phyloP scores from a whole-genome alignment of 2,113 vertebrate genomes.

The Scophthalmus maximus region DNA sequence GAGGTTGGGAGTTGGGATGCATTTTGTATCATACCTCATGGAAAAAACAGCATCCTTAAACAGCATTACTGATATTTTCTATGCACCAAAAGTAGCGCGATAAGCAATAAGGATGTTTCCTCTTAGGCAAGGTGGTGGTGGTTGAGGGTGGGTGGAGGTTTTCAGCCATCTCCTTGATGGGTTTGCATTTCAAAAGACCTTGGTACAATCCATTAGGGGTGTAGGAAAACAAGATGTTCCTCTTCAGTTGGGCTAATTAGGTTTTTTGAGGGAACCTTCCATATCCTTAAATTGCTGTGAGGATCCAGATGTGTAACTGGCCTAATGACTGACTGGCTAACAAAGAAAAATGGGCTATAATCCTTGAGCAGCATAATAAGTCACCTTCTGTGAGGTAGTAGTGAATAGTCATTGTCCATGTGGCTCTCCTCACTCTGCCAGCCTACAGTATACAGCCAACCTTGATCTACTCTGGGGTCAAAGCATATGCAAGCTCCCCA shows the following conservation, averaged over 20 bases:
- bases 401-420: constrained; percentile 57
- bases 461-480: constrained; percentile 53
- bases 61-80: no score
- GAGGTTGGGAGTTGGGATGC: no score
- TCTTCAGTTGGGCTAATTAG: constrained; percentile 81
- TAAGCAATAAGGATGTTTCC: constrained; percentile 34
- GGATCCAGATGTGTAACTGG: constrained; percentile 85
- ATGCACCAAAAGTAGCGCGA: constrained; percentile 18
- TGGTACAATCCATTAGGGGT: constrained; percentile 81
- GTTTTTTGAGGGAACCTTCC: constrained; percentile 73
- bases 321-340: constrained; percentile 85
- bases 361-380: constrained; percentile 74
- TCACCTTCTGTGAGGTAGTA: constrained; percentile 70
- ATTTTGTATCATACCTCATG: background rate
- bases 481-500: constrained; percentile 53
- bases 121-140: constrained; percentile 15
- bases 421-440: constrained; percentile 23
- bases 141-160: constrained; percentile 25
- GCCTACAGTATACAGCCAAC: constrained; percentile 36
- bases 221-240: constrained; percentile 81
- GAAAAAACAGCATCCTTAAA: background rate
- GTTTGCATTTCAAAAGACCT: constrained; percentile 85
- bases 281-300: constrained; percentile 79
- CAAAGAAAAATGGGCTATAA: constrained; percentile 82
- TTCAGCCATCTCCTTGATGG: constrained; percentile 77